A percentile compares a stretch with the other conserved stretches of the same genome.
Evolutionary conservation across 2,113 vertebrate species (phyloP).

Genomic region (Myiozetetes cayanensis): DNA sequence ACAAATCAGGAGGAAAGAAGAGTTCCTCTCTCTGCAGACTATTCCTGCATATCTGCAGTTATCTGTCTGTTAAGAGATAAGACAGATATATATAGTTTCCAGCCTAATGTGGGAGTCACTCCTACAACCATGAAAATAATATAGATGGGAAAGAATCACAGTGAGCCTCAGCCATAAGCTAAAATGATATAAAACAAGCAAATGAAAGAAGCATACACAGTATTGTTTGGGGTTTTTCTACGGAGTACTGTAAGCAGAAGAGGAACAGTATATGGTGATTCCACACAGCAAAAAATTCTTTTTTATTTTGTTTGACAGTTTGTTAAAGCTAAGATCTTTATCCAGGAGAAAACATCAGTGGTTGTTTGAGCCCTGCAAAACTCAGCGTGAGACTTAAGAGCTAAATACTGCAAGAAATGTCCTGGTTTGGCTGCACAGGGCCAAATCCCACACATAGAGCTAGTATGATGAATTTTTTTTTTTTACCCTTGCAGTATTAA

Average conservation of each 20-base stretch:
- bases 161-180: neutral
- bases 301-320: neutral
- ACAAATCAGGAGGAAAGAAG: neutral
- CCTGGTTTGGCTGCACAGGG: neutral
- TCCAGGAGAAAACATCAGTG: neutral
- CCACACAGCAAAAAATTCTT: neutral
- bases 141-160: neutral
- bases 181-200: neutral
- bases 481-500: neutral
- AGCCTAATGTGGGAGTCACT: neutral
- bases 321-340: neutral
- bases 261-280: neutral
- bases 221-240: neutral
- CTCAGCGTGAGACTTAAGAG: neutral
- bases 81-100: neutral
- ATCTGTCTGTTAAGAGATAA: constrained; percentile 20
- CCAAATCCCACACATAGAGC: neutral
- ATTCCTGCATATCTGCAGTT: neutral
- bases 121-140: neutral
- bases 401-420: neutral
- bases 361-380: neutral
- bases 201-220: neutral
- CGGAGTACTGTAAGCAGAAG: neutral
- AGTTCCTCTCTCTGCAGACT: neutral
- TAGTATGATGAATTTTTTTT: neutral